Conservation (phyloP, 2,113 vertebrate species). For the Ondatra zibethicus region DNA sequence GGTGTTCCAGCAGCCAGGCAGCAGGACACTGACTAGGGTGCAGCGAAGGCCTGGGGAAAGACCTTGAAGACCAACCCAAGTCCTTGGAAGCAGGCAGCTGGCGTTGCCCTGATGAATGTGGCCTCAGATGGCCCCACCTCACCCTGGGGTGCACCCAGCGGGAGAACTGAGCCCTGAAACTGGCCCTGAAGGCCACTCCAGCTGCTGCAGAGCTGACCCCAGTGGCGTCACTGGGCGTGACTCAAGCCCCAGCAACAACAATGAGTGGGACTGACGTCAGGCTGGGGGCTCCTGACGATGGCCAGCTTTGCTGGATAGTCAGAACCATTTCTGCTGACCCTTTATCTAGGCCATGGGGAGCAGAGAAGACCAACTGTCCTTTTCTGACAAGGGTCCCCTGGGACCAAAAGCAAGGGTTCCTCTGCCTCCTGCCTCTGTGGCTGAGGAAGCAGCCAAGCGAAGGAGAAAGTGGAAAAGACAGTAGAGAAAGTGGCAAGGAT, state of each 20-base stretch:
- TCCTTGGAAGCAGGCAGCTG: slow-evolving; percentile 74
- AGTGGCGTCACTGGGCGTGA: slow-evolving; percentile 75
- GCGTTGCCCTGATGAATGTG: background rate
- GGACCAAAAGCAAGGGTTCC: slow-evolving; percentile 3
- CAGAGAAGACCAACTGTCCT: slow-evolving; percentile 33
- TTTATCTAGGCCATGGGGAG: background rate
- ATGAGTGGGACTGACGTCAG: slow-evolving; percentile 74
- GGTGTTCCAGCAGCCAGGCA: background rate
- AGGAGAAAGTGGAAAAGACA: background rate
- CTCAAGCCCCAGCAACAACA: slow-evolving; percentile 74
- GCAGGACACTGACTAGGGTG: background rate
- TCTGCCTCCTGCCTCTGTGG: background rate
- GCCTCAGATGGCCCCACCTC: slow-evolving; percentile 65
- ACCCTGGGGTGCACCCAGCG: slow-evolving; percentile 39
- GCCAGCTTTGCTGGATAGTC: slow-evolving; percentile 7
- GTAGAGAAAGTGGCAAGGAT: slow-evolving; percentile 37
- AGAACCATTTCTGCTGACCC: slow-evolving; percentile 58
- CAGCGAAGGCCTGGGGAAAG: slow-evolving; percentile 10
- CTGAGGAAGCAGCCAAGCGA: slow-evolving; percentile 65
- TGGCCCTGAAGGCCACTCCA: slow-evolving; percentile 49
- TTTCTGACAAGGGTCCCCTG: slow-evolving; percentile 46
- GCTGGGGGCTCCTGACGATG: slow-evolving; percentile 55
- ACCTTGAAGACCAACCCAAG: slow-evolving; percentile 68
- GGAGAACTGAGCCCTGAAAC: slow-evolving; percentile 57
- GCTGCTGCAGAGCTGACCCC: slow-evolving; percentile 71